Base-by-base conservation (phyloP, 2,113 vertebrate genomes). In the Labeo catla region DNA sequence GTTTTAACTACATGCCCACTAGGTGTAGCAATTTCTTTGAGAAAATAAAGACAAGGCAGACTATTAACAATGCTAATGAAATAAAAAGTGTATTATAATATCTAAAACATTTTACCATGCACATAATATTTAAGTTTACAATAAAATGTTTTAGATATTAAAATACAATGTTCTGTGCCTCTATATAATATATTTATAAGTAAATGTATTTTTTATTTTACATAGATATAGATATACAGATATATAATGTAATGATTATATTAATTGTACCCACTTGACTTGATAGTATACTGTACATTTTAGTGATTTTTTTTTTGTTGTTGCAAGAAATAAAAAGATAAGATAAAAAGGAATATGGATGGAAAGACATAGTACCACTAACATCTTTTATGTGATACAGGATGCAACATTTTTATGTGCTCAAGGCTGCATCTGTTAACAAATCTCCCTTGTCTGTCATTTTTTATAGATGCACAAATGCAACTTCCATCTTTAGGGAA, bases 1-100 rank as follows among this genome's bases (percentile, higher is more conserved):
- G 21, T 76, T 10, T 59, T 12, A 8, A 61, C 57, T n/a, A 47
- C 39, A 88, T 77, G 66, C 81, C 92, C 93, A 93, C 93, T 91
- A 90, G 93, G 76, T 91, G 91, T 91, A 86, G 90, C 91, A 87
- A 87, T 90, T 80, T 89, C 86, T 90, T 79, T 49, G 63, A 39
- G 36, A 73, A 73, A 57, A 83, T 72, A 23, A 59, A 59, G 21
- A 1, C 15, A 45, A 57, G 66, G 10, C 49, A 57, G 47, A 12
- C 9, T 8, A 50, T 54, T 19, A 23, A 45, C 21, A 63, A 13
- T n/a, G 6, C 16, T 39, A 4, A 43, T 66, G 28, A 9, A 23
- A 23, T 21, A 19, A 6, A 57, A 61, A 12, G 10, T 50, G 10
- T 50, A 50, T 50, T 50, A 50, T 50, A 3, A 50, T 50, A 50